These are phyloP conservation scores for Acrossocheilus fasciatus DNA, from an alignment of 2,797 vertebrate genomes.

Conservation along the genomic window DNA sequence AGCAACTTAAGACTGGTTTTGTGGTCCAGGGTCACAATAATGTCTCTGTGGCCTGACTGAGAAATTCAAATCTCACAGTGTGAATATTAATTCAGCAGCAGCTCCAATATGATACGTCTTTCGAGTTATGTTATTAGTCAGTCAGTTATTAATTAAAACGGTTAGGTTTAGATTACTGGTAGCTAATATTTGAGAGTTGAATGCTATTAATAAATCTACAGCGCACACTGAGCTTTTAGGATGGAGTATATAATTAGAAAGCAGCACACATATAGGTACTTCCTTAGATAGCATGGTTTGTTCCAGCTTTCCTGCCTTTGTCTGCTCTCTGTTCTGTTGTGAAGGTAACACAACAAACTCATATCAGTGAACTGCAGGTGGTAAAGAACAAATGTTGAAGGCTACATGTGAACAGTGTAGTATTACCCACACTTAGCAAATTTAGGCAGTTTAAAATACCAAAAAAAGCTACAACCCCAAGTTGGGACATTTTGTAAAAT, in stretches of 20 bases:
- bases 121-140: neutral
- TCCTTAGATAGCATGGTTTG: conserved; percentile 1
- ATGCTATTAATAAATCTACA: neutral
- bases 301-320: conserved; percentile 37
- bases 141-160: neutral
- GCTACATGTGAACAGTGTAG: neutral
- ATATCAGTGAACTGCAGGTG: neutral
- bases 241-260: conserved; percentile 7
- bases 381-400: neutral
- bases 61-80: neutral
- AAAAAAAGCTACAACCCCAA: neutral
- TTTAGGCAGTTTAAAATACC: neutral
- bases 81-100: neutral
- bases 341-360: conserved; percentile 1
- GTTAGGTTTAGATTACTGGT: neutral
- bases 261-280: neutral
- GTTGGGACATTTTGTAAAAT: no score
- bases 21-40: neutral
- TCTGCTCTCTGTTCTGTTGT: neutral
- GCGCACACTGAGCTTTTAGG: neutral
- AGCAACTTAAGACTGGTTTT: no score
- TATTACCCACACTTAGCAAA: neutral
- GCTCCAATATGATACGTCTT: neutral
- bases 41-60: neutral
- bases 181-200: no score